Percentiles rank a stretch among this genome's conserved stretches.
Conservation (phyloP, 2,113 vertebrate species). For the Poeciliopsis prolifica region DNA sequence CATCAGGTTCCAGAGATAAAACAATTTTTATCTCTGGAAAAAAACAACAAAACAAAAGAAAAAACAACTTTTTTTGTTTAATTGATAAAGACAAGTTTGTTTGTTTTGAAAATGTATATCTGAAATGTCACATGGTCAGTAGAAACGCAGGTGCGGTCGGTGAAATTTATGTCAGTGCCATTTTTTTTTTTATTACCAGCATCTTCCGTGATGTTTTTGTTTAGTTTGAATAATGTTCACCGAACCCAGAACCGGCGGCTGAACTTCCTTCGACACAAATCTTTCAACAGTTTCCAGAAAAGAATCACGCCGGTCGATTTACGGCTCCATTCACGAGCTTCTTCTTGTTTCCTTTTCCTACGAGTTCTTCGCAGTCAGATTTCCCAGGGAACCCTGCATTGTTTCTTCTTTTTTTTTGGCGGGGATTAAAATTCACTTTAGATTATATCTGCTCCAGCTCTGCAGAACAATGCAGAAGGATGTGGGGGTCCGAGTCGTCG, state of each 20-base stretch:
- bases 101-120: too few species aligned
- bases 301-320: constrained; percentile 2
- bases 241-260: neutral
- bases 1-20: too few species aligned
- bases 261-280: neutral
- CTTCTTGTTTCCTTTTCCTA: constrained; percentile 53
- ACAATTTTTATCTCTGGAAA: too few species aligned
- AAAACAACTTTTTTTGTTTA: too few species aligned
- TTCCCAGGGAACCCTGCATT: constrained; percentile 69
- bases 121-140: too few species aligned
- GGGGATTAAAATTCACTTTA: constrained; percentile 75
- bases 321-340: constrained; percentile 23
- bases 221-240: neutral
- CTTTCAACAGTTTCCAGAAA: neutral
- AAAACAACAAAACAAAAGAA: too few species aligned
- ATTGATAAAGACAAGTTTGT: too few species aligned
- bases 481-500: constrained; percentile 49
- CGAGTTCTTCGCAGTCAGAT: constrained; percentile 24
- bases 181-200: too few species aligned
- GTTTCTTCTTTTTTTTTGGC: constrained; percentile 45
- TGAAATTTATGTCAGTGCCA: neutral
- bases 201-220: too few species aligned
- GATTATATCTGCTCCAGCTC: constrained; percentile 77
- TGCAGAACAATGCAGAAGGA: constrained; percentile 69
- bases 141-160: neutral